These are phyloP conservation scores for Leistus spinibarbis DNA, from an alignment of 2,888 invertebrate genomes.

Conservation along the genomic window DNA sequence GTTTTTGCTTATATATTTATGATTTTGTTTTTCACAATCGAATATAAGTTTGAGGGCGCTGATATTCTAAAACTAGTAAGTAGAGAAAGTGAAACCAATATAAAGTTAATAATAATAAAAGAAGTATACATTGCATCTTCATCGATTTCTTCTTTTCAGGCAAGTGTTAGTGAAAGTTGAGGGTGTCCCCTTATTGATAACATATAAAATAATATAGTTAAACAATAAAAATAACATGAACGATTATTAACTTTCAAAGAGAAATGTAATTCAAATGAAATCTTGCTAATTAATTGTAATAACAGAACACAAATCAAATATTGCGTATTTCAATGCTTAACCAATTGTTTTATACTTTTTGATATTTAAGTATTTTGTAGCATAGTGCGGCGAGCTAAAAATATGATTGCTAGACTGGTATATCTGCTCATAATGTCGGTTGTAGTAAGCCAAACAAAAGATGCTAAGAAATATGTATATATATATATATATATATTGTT, in stretches of 20 bases:
- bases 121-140: not conserved
- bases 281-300: not conserved
- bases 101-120: not conserved
- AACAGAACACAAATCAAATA: not conserved
- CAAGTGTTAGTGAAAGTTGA: conserved; percentile 7
- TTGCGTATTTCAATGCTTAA: not conserved
- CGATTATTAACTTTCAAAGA: conserved; percentile 9
- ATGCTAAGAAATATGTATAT: not conserved
- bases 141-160: not conserved
- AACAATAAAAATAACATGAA: not conserved
- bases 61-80: no score
- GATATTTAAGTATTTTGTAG: no score
- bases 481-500: no score
- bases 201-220: not conserved
- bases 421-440: no score
- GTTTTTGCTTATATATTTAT: no score
- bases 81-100: no score
- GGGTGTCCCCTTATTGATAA: not conserved
- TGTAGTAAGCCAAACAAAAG: not conserved
- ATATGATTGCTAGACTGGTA: no score
- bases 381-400: no score
- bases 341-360: no score
- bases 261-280: not conserved
- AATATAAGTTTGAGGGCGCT: no score
- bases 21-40: no score